phyloP scores from a whole-genome alignment of 2,888 invertebrate species.

The Anoncus sp. region DNA sequence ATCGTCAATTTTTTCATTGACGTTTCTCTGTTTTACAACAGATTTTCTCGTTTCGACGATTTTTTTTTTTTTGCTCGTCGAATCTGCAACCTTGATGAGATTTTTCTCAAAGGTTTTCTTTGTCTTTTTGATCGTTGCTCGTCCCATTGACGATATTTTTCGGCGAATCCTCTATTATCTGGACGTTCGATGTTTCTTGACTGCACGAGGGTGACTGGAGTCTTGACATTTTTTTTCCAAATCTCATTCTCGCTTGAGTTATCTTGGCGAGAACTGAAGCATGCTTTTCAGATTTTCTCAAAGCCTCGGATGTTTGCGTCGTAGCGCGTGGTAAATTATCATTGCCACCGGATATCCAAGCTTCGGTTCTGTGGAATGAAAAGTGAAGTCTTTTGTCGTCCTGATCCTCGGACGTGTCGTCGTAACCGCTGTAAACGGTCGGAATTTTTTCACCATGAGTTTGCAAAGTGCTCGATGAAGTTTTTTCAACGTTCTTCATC shows the following conservation, averaged over 20 bases:
- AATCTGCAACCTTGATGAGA: neutral
- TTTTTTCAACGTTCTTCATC: neutral
- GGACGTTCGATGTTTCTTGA: neutral
- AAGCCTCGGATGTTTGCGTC: neutral
- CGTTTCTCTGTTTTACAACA: neutral
- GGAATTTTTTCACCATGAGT: neutral
- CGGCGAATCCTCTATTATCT: neutral
- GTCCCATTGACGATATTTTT: neutral
- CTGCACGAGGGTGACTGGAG: neutral
- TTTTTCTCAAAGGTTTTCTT: neutral
- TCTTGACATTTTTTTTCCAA: constrained; percentile 15
- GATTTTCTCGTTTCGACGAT: too few species aligned
- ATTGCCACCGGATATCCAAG: neutral
- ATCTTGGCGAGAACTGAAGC: constrained; percentile 13
- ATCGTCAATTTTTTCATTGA: neutral
- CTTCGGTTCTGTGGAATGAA: constrained; percentile 16
- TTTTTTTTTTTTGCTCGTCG: too few species aligned
- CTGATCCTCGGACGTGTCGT: neutral
- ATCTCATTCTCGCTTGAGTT: neutral
- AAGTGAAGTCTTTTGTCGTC: constrained; percentile 2
- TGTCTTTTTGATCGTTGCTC: neutral
- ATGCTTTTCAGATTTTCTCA: constrained; percentile 4
- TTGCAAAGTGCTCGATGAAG: neutral
- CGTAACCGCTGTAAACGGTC: neutral
- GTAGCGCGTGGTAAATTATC: neutral